phyloP scores from a whole-genome alignment of 2,113 vertebrate genomes.

The Cyprinodon tularosa region DNA sequence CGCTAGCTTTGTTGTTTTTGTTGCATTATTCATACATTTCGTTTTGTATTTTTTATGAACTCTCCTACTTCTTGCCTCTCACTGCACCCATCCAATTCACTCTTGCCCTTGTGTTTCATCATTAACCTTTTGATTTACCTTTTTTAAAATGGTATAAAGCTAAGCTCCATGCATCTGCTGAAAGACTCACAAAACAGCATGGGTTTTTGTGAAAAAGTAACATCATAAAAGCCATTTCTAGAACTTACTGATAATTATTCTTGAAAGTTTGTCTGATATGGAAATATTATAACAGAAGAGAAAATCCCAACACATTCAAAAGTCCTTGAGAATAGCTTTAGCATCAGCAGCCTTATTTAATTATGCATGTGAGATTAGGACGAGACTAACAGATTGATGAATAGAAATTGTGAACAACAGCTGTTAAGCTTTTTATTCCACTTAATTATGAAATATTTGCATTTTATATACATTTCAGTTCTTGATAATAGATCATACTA shows the following conservation, averaged over 20 bases:
- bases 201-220: background rate
- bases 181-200: slow-evolving; percentile 4
- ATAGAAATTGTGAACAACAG: slow-evolving; percentile 21
- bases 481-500: background rate
- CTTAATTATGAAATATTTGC: background rate
- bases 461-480: background rate
- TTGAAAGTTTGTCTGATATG: slow-evolving; percentile 3
- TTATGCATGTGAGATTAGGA: slow-evolving; percentile 26
- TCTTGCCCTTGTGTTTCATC: slow-evolving; percentile 54
- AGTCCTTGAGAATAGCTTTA: slow-evolving; percentile 42
- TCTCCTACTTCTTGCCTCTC: background rate
- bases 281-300: slow-evolving; percentile 21
- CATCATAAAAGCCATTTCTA: background rate
- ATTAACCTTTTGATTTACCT: slow-evolving; percentile 40
- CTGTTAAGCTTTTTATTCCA: slow-evolving; percentile 16
- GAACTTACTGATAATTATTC: slow-evolving; percentile 1
- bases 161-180: slow-evolving; percentile 1
- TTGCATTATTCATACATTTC: slow-evolving; percentile 5
- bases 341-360: slow-evolving; percentile 24
- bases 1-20: background rate
- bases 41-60: background rate
- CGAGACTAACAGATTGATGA: slow-evolving; percentile 27
- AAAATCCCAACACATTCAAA: slow-evolving; percentile 39
- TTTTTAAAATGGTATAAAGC: slow-evolving; percentile 36
- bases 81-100: slow-evolving; percentile 12